These are phyloP conservation scores for Sciurus vulgaris DNA, from an alignment of 2,797 vertebrate species.

Conservation along the genomic window DNA sequence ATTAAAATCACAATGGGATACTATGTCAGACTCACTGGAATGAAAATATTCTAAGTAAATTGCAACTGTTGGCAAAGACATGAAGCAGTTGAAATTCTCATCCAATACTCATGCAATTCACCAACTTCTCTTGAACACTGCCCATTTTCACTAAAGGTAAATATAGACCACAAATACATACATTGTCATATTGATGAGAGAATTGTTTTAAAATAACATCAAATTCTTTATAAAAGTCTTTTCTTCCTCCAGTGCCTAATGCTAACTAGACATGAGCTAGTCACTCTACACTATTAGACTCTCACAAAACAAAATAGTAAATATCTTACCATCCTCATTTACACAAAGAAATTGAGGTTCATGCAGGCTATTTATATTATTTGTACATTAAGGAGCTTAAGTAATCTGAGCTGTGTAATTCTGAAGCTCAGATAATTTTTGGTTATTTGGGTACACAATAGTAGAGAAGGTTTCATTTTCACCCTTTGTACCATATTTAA, in stretches of 20 bases:
- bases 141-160: slow-evolving; percentile 17
- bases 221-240: neutral
- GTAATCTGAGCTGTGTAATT: neutral
- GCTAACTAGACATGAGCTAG: neutral
- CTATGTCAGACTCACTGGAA: neutral
- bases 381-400: neutral
- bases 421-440: neutral
- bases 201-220: neutral
- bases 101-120: slow-evolving; percentile 16
- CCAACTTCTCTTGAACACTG: slow-evolving; percentile 37
- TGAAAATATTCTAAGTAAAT: slow-evolving; percentile 29
- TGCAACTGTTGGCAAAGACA: slow-evolving; percentile 37
- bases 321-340: neutral
- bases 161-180: neutral
- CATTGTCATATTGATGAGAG: neutral
- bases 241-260: neutral
- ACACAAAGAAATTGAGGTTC: neutral
- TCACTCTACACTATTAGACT: neutral
- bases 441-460: neutral
- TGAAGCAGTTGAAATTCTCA: slow-evolving; percentile 17
- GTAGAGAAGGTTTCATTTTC: neutral
- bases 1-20: neutral
- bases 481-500: neutral
- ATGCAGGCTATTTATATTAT: neutral
- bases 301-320: neutral